phyloP scores from a whole-genome alignment of 2,888 invertebrate genomes.

The Podabrus alpinus region DNA sequence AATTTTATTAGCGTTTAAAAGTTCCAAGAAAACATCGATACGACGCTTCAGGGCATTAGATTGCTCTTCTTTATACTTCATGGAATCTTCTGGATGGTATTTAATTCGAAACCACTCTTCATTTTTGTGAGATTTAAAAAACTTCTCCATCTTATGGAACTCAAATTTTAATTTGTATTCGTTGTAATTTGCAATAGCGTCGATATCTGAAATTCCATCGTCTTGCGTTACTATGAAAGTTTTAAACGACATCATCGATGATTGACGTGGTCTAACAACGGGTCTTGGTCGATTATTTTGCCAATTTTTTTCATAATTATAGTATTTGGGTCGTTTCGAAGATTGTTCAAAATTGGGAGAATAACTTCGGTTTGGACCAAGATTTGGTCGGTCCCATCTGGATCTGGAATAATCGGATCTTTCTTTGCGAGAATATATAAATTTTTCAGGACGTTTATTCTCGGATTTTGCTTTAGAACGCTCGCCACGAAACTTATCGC shows the following conservation, averaged over 20 bases:
- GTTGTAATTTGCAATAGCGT: conserved; percentile 94
- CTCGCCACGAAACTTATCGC: conserved; percentile 96
- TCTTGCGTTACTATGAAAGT: conserved; percentile 96
- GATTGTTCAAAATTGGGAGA: conserved; percentile 65
- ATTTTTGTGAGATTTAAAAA: conserved; percentile 98
- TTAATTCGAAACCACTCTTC: conserved; percentile 99
- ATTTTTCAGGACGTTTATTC: conserved; percentile 66
- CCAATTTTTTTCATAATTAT: conserved; percentile 48
- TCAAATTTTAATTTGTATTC: conserved; percentile 98
- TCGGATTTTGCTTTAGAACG: conserved; percentile 72
- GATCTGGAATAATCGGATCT: conserved; percentile 81
- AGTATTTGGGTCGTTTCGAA: conserved; percentile 71
- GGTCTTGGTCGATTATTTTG: conserved; percentile 52
- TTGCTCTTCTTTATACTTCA: conserved; percentile 87
- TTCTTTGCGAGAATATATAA: conserved; percentile 72
- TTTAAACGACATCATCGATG: conserved; percentile 96
- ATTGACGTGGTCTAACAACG: conserved; percentile 75
- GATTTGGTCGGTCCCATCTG: conserved; percentile 77
- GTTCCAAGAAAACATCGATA: conserved; percentile 84
- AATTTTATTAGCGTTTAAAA: conserved; percentile 75
- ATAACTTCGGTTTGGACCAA: conserved; percentile 70
- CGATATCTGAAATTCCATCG: conserved; percentile 96
- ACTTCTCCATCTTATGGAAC: conserved; percentile 94
- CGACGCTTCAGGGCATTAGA: conserved; percentile 82
- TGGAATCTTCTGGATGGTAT: conserved; percentile 96